Base-by-base conservation (phyloP, 2,797 vertebrate species). In the Ctenopoma kingsleyae region DNA sequence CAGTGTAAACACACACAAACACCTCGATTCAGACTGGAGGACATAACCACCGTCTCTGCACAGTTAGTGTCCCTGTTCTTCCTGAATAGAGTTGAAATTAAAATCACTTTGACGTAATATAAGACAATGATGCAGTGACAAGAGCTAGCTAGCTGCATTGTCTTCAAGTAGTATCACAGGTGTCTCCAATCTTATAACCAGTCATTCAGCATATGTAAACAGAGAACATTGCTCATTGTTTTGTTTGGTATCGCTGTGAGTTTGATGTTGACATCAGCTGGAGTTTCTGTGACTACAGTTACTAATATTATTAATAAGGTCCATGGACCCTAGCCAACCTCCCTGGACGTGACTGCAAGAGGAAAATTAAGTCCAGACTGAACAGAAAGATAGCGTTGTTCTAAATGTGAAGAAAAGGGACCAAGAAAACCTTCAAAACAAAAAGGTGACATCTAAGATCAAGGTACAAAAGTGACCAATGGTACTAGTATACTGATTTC, bases 1-100 rank as follows among this genome's bases (percentile, higher is more conserved):
- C 13, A 44, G 17, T 0, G 19, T 53, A 64, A 13, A 64, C 58
- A 44, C 57, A 70, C 46, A 56, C 40, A 64, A 3, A 32, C 13
- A 57, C 36, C 17, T 13, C 36, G 17, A 32, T 20, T 55, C 12
- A 76, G 35, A 50, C 53, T 22, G 36, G 13, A n/a, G 7, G 23
- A 63, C 40, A 66, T 74, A 58, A 78, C 81, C 67, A 46, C 23
- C 0, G 30, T 32, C 65, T 9, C 48, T 57, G 32, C 56, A 32
- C 60, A 40, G 55, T 20, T 1, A 23, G 23, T 46, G 66, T 72
- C 55, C 56, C 51, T 74, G 51, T 71, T 71, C 64, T 44, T 62
- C 10, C 25, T 4, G 51, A 32, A 32, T 32, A 32, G 30, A 32
- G 30, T 9, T 9, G 8, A 32, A 32, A 32, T 32, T 9, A 32